Percentiles rank a stretch among this genome's conserved stretches.
Evolutionary conservation across 2,888 invertebrate species (phyloP).

Genomic region (Osedax fenrisi): DNA sequence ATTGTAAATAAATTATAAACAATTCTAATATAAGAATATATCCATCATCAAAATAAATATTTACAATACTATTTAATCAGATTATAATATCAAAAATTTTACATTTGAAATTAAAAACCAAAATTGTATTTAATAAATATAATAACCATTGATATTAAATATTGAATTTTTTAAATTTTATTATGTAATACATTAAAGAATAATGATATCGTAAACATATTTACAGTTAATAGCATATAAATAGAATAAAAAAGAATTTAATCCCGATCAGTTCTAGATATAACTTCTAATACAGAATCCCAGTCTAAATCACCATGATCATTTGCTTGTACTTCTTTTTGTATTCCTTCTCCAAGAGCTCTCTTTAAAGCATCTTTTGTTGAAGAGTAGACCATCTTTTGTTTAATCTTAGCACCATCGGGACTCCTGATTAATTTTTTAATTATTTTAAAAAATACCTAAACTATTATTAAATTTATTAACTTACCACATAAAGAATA

Average conservation of each 20-base stretch:
- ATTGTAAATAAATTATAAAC: too few species aligned
- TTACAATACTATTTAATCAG: neutral
- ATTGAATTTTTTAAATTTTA: neutral
- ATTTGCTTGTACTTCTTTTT: constrained; percentile 88
- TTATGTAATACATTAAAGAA: neutral
- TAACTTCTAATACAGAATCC: constrained; percentile 39
- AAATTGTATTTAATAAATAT: too few species aligned
- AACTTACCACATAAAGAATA: constrained; percentile 43
- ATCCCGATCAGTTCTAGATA: constrained; percentile 28
- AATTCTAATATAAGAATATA: neutral
- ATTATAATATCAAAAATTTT: too few species aligned
- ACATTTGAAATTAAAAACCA: too few species aligned
- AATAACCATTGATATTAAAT: neutral
- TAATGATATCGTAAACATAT: neutral
- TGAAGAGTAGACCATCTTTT: constrained; percentile 68
- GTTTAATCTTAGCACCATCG: constrained; percentile 79
- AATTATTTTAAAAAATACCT: too few species aligned
- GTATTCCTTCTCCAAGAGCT: constrained; percentile 76
- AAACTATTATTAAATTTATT: constrained; percentile 13
- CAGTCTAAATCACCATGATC: constrained; percentile 66
- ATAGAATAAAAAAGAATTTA: constrained; percentile 3
- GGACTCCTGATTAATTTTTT: constrained; percentile 72
- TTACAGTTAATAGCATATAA: neutral
- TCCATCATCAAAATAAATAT: neutral
- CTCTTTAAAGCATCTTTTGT: constrained; percentile 95